phyloP scores from a whole-genome alignment of 2,888 invertebrate species.

The Chesias legatella region DNA sequence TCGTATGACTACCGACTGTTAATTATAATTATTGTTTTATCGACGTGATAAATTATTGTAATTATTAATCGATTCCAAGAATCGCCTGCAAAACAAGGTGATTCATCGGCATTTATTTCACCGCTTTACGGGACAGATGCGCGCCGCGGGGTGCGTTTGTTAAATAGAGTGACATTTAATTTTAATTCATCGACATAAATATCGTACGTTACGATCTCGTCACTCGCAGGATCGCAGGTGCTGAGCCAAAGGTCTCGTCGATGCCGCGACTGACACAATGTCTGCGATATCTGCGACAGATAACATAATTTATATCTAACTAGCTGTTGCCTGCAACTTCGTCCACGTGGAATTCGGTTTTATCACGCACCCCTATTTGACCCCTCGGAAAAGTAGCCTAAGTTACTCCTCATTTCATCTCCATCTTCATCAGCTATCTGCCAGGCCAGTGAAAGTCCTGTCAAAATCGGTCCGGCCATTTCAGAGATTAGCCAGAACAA shows the following conservation, averaged over 20 bases:
- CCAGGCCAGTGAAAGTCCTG: too few relatives aligned
- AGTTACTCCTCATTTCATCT: too few relatives aligned
- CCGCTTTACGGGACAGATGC: slow-evolving; percentile 47
- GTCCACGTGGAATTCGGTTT: too few relatives aligned
- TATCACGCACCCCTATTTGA: too few relatives aligned
- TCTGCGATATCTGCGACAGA: slow-evolving; percentile 36
- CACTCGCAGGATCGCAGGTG: slow-evolving; percentile 57
- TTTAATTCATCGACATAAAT: slow-evolving; percentile 69
- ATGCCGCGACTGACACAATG: slow-evolving; percentile 52
- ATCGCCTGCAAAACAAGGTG: slow-evolving; percentile 75
- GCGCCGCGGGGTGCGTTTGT: slow-evolving; percentile 65
- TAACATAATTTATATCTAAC: too few relatives aligned
- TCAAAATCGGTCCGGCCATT: too few relatives aligned
- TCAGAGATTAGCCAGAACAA: too few relatives aligned
- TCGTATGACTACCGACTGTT: slow-evolving; percentile 73
- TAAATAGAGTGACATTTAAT: slow-evolving; percentile 76
- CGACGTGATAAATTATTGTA: slow-evolving; percentile 70
- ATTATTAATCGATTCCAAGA: slow-evolving; percentile 73
- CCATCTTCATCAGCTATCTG: too few relatives aligned
- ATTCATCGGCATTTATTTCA: slow-evolving; percentile 64
- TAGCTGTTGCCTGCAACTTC: too few relatives aligned
- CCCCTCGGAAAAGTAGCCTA: too few relatives aligned
- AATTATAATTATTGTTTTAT: slow-evolving; percentile 78
- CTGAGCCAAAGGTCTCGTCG: slow-evolving; percentile 50
- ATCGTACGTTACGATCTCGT: slow-evolving; percentile 56